Evolutionary conservation across 1,140 invertebrate species (phyloP), one percentile per base, ranked within the genome.

Genomic region (Helicorthomorpha holstii): DNA sequence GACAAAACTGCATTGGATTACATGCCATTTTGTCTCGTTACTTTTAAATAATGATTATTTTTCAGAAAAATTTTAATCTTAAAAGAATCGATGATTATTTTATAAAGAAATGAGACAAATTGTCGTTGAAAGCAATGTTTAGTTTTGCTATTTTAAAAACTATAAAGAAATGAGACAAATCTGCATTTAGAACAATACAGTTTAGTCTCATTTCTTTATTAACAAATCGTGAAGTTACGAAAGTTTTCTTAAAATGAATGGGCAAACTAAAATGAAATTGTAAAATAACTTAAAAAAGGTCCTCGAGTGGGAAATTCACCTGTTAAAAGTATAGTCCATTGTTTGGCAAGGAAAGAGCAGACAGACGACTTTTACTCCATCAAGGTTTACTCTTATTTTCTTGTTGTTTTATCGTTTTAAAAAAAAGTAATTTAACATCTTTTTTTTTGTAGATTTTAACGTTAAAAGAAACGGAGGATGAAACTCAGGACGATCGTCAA

Each of bases 321-420:
- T 27, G 82, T 86, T 0, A 77, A 78, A 60, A 83, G 81, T 63
- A 83, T 87, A 61, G 76, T 82, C 1, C 82, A 86, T 58, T 85
- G 80, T 71, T 66, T 88, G 50, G 81, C 82, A 1, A 73, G 81
- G 49, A 80, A 77, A 62, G 75, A 79, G 63, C 75, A 74, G 29
- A 82, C 81, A 47, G 77, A 83, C 69, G 75, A 84, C 42, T 85
- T 81, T 63, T 84, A 79, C 64, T 80, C 80, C 21, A 65, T 85
- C 19, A 87, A 87, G 69, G 82, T 84, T 64, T 29, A 26, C 14
- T 16, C 45, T 1, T 23, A 41, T n/a, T n/a, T n/a, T n/a, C n/a
- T n/a, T n/a, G n/a, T n/a, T n/a, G n/a, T n/a, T n/a, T n/a, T n/a
- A n/a, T n/a, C n/a, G n/a, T n/a, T n/a, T n/a, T n/a, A n/a, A n/a